Evolutionary conservation across 1,140 invertebrate genomes (phyloP).

Genomic region (Brachionus manjavacas): DNA sequence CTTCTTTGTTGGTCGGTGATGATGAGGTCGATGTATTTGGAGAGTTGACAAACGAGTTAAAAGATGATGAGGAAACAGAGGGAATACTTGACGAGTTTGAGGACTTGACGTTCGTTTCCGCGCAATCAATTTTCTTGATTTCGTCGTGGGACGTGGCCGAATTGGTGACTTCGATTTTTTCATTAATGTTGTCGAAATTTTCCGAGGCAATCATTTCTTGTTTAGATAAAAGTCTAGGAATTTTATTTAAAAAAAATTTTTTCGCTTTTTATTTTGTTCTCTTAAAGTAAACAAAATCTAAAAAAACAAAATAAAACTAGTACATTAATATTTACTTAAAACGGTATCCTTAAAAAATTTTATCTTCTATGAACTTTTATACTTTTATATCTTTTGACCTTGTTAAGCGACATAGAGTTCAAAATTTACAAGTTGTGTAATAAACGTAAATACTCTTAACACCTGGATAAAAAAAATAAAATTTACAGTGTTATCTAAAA

Average conservation of each 20-base stretch:
- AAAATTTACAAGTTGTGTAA: background rate
- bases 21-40: conserved; percentile 5
- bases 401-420: background rate
- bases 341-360: background rate
- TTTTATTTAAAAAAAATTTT: background rate
- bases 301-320: background rate
- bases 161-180: background rate
- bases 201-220: conserved; percentile 14
- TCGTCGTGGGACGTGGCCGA: background rate
- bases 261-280: conserved; percentile 12
- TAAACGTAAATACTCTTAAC: background rate
- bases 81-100: conserved; percentile 9
- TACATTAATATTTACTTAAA: background rate
- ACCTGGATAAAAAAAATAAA: background rate
- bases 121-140: background rate
- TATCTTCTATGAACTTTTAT: background rate
- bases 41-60: conserved; percentile 23
- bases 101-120: background rate
- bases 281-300: background rate
- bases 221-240: background rate
- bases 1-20: background rate
- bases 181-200: background rate
- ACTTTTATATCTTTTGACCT: conserved; percentile 4
- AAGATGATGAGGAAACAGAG: background rate
- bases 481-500: background rate